Evolutionary conservation across 1,140 invertebrate species (phyloP), one percentile per base, ranked within the genome.

Genomic region (Trichonephila inaurata): DNA sequence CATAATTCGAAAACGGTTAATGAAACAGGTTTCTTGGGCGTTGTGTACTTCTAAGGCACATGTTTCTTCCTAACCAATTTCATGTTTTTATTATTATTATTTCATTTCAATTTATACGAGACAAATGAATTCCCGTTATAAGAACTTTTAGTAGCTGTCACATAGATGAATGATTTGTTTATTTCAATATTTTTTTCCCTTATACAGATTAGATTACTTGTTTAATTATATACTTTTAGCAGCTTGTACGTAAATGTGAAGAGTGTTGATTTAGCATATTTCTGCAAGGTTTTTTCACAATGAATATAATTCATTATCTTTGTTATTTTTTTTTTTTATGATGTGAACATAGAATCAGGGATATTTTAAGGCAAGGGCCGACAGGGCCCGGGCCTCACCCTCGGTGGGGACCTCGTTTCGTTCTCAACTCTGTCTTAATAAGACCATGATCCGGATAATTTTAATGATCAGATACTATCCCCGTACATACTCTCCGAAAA

Each of bases 21-120:
- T 85, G 83, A 85, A 85, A 85, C 83, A 28, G 83, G 83, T 85
- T 85, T 85, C 33, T 33, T 85, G 83, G 83, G 83, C 83, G 83
- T 85, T 85, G 83, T 85, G 58, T 85, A 85, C 24, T n/a, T 85
- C 83, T 24, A 60, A 51, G 58, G 72, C 72, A 28, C 28, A 77
- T 33, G 33, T 28, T 28, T 18, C 33, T 28, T 10, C 18, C 72
- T 40, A 77, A 77, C 72, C 28, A 18, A 77, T 33, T 28, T 18
- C 3, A 77, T 33, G 72, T 19, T 77, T 77, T 72, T 77, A 18
- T 64, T 64, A 19, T 64, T 64, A 62, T 62, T 62, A 19, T 19
- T 62, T 77, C 28, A 77, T 77, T 77, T 77, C 28, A 77, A 77
- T 40, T 77, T 77, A 77, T 24, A 77, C 33, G 33, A 77, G 72